Evolutionary conservation across 1,140 invertebrate species (phyloP).

Genomic region (Dufourea novaeangliae): DNA sequence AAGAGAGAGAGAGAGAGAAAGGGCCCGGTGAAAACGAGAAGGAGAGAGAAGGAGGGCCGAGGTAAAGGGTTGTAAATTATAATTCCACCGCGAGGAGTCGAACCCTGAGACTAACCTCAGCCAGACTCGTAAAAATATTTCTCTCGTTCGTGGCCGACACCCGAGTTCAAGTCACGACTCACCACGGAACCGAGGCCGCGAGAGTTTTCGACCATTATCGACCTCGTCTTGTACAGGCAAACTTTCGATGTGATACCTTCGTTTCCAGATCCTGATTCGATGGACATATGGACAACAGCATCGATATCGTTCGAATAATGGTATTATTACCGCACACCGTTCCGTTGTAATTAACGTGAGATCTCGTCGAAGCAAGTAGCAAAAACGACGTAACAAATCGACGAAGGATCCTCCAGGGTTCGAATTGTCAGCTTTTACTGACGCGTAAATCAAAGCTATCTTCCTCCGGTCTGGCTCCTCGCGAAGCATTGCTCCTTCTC

Average conservation of each 20-base stretch:
- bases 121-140: slow-evolving; percentile 79
- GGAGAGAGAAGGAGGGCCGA: slow-evolving; percentile 47
- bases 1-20: slow-evolving; percentile 42
- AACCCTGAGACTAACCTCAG: slow-evolving; percentile 77
- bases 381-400: too few species aligned
- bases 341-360: background rate
- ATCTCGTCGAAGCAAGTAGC: slow-evolving; percentile 46
- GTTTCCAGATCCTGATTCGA: too few species aligned
- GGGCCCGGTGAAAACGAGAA: background rate
- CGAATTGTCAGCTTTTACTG: slow-evolving; percentile 64
- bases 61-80: slow-evolving; percentile 79
- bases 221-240: slow-evolving; percentile 52
- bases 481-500: background rate
- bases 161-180: slow-evolving; percentile 51
- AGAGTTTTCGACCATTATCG: slow-evolving; percentile 65
- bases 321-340: slow-evolving; percentile 67
- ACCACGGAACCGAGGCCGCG: slow-evolving; percentile 29
- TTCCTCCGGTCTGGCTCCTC: slow-evolving; percentile 7
- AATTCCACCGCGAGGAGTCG: slow-evolving; percentile 80
- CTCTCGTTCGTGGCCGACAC: slow-evolving; percentile 42
- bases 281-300: too few species aligned
- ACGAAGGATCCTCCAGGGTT: background rate
- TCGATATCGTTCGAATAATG: too few species aligned
- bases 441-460: slow-evolving; percentile 71
- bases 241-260: background rate